Evolutionary conservation across 2,113 vertebrate species (phyloP), one percentile per base, ranked within the genome.

Genomic region (Vidua chalybeata): DNA sequence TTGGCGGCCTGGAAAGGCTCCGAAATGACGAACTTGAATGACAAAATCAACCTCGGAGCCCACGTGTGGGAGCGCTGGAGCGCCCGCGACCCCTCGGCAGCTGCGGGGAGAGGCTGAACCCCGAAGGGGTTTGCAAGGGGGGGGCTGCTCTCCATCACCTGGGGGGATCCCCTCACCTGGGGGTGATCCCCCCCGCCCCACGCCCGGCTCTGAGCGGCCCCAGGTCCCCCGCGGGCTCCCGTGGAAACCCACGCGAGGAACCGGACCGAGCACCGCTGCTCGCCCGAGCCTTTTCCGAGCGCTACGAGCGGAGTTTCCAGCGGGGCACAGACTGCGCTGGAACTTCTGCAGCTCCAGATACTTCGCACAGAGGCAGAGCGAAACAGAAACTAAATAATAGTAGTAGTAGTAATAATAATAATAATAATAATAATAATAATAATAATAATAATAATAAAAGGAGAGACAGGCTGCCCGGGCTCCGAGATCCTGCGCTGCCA

Each of bases 331-430:
- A 19, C 63, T 46, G 17, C 39, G 80, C 84, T 66, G 90, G 56
- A 81, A 94, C 87, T 92, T 82, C 22, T 28, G 88, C 94, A 91
- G 86, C 77, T 46, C 63, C 80, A 6, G 54, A 16, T 5, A 35
- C 19, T 77, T 77, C 58, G 26, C 51, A 11, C 31, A 1, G 69
- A 96, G 92, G 82, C 93, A 52, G 94, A 97, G 90, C 72, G 97
- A 98, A 98, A 98, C 48, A 98, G 97, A 98, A 98, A 98, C 96
- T 98, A 97, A 97, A 85, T 41, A 37, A 45, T 83, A 91, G 20
- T 41, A 22, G 15, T 41, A 28, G 2, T 35, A 15, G 2, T 24
- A 33, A 3, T 46, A 62, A 11, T 37, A 37, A 6, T 59, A 63
- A 4, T n/a, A 18, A 13, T 27, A 15, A 7, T 45, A 58, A 11